Evolutionary conservation across 2,888 invertebrate genomes (phyloP), one percentile per base, ranked within the genome.

Genomic region (Apamea anceps): DNA sequence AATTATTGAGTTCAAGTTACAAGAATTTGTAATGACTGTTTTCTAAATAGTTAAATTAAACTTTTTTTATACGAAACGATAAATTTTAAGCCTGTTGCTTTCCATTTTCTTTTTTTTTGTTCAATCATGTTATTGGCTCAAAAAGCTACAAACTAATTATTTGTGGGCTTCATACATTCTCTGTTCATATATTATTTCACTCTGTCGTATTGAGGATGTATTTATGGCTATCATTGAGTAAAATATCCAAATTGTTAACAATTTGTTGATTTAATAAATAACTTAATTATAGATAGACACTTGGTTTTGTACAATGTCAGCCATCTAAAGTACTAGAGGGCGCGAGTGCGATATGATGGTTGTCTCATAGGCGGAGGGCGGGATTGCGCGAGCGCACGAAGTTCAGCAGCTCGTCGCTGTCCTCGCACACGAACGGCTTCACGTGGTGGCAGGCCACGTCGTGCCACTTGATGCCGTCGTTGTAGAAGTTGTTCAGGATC

Each of bases 321-420:
- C 95, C 95, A 94, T 93, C 92, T 94, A 92, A 90, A 91, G 85
- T 82, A 84, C 87, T 94, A 94, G 93, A 94, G 87, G 94, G 93
- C 93, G 91, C 87, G 84, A 81, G 87, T 86, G 85, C 77, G 68
- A 71, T 80, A 48, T 85, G 85, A 73, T 75, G 68, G 66, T 76
- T 77, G 70, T 87, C 86, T 95, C 97, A 98, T 91, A 99, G 97
- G 94, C 99, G 98, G 91, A 98, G 98, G 92, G 98, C 98, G 73
- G 98, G 98, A 96, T 99, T 99, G 94, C 99, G 98, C 79, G 98
- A 98, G 92, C 98, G 98, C 81, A 99, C 99, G 95, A 99, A 99
- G 97, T 98, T 98, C 92, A 99, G 97, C 37, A 99, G 97, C 94
- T 99, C 98, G 92, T 99, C 99, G 94, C 98, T 98, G 97, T 99